Conservation (phyloP, 2,113 vertebrate species). For the Hymenochirus boettgeri region DNA sequence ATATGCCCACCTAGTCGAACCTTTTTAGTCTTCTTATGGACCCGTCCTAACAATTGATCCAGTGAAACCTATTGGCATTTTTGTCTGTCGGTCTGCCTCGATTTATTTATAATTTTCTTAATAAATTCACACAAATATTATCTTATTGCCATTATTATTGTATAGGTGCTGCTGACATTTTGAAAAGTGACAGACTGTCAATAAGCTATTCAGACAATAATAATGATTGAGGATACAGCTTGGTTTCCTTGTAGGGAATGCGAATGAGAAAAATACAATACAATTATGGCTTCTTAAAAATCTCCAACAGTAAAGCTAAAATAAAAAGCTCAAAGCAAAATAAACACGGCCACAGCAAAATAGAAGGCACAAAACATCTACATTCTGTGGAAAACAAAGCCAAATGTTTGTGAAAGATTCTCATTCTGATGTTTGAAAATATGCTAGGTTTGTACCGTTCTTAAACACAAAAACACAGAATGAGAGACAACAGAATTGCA, state of each 20-base stretch:
- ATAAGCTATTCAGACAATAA: not conserved
- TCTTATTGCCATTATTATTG: too few species aligned
- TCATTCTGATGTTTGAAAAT: conserved; percentile 54
- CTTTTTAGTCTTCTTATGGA: too few species aligned
- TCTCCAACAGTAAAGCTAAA: conserved; percentile 46
- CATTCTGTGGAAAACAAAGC: conserved; percentile 59
- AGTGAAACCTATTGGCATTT: too few species aligned
- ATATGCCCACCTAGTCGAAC: too few species aligned
- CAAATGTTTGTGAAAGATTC: conserved; percentile 58
- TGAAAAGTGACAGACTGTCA: too few species aligned
- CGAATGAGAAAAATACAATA: conserved; percentile 12
- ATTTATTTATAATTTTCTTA: too few species aligned
- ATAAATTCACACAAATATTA: too few species aligned
- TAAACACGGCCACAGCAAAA: conserved; percentile 49
- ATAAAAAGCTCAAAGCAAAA: conserved; percentile 52
- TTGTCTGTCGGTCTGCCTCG: too few species aligned
- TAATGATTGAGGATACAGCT: not conserved
- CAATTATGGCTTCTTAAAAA: conserved; percentile 7
- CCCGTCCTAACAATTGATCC: too few species aligned
- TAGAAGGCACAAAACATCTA: conserved; percentile 38
- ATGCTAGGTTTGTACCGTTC: conserved; percentile 52
- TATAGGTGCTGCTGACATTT: too few species aligned
- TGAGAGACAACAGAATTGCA: conserved; percentile 53
- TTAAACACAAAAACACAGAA: conserved; percentile 47
- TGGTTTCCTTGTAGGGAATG: conserved; percentile 13